phyloP scores from a whole-genome alignment of 2,797 vertebrate species.

The Enteromius treurensis region DNA sequence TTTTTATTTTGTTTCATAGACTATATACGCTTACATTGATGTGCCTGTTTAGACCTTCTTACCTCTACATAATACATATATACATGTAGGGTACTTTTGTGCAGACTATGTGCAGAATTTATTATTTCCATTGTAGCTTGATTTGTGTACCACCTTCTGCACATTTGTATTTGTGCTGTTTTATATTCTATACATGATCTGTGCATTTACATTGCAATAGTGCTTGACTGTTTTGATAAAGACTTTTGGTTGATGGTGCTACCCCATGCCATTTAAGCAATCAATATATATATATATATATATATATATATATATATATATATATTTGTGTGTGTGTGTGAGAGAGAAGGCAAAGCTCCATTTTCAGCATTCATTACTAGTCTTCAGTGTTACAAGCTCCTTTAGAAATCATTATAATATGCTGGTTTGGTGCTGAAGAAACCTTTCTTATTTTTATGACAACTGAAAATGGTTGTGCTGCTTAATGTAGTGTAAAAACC shows the following conservation, averaged over 20 bases:
- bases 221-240: not conserved
- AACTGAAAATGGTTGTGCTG: not conserved
- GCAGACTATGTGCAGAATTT: not conserved
- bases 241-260: not conserved
- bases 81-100: not conserved
- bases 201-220: not conserved
- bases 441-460: not conserved
- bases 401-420: not conserved
- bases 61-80: not conserved
- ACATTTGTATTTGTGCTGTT: not conserved
- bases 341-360: not conserved
- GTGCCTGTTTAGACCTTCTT: not conserved
- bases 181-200: not conserved
- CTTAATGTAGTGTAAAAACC: not conserved
- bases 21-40: not conserved
- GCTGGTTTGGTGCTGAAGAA: not conserved
- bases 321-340: no score
- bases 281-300: not conserved
- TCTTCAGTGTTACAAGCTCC: not conserved
- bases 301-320: no score
- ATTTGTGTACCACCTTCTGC: not conserved
- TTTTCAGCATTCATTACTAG: not conserved
- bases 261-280: not conserved
- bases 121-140: not conserved
- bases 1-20: not conserved